These are phyloP conservation scores for Agonopterix alstromeriana DNA, from an alignment of 2,888 invertebrate genomes.

Conservation along the genomic window DNA sequence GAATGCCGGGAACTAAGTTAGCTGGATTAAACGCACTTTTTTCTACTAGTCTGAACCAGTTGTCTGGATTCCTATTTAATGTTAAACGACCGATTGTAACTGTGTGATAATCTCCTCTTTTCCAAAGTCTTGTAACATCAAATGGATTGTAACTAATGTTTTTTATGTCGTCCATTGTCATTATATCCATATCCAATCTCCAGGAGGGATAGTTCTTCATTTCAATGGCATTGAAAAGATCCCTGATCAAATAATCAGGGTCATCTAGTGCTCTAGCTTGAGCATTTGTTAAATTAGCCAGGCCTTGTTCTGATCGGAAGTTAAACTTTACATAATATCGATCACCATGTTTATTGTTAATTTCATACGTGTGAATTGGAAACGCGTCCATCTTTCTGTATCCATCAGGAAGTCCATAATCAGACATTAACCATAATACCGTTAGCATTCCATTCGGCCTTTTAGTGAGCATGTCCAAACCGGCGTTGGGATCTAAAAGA, in stretches of 20 bases:
- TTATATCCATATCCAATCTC: constrained; percentile 48
- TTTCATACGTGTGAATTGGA: constrained; percentile 92
- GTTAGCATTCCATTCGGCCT: constrained; percentile 89
- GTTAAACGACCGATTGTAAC: constrained; percentile 40
- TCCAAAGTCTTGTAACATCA: constrained; percentile 44
- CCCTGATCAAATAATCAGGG: constrained; percentile 89
- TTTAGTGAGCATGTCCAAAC: constrained; percentile 91
- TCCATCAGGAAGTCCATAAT: constrained; percentile 93
- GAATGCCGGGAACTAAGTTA: constrained; percentile 55
- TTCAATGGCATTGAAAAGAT: constrained; percentile 89
- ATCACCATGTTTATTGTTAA: constrained; percentile 84
- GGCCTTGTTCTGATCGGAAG: constrained; percentile 91
- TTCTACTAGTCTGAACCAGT: constrained; percentile 39
- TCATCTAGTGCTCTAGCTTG: constrained; percentile 81
- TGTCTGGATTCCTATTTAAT: constrained; percentile 40
- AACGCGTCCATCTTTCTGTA: constrained; percentile 93
- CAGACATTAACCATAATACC: constrained; percentile 84
- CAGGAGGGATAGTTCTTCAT: constrained; percentile 67
- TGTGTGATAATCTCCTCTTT: constrained; percentile 46
- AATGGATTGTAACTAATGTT: constrained; percentile 46
- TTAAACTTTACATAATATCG: constrained; percentile 91
- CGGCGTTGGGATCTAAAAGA: constrained; percentile 88
- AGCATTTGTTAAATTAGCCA: constrained; percentile 82
- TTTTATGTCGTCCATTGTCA: constrained; percentile 33
- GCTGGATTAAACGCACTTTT: constrained; percentile 41